Percentiles rank a stretch among this genome's conserved stretches.
Conservation (phyloP, 2,888 invertebrate genomes). For the Nebria salina region DNA sequence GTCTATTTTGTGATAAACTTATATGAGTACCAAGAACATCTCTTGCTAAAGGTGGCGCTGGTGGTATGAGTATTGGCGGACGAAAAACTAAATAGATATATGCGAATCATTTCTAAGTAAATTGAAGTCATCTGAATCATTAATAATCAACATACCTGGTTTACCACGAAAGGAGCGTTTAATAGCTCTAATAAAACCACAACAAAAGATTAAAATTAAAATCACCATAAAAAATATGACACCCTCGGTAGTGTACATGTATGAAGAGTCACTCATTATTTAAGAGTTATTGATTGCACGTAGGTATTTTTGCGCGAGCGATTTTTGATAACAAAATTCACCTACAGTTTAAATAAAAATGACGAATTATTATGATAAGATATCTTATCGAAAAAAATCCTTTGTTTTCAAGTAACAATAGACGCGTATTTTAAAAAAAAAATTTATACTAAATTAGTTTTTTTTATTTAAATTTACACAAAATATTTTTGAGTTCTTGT, state of each 20-base stretch:
- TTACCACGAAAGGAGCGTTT: background rate
- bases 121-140: background rate
- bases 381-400: slow-evolving; percentile 16
- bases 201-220: background rate
- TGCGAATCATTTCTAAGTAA: background rate
- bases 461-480: background rate
- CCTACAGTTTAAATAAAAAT: background rate
- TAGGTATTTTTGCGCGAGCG: no score
- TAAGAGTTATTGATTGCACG: background rate
- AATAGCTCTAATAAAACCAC: background rate
- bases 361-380: slow-evolving; percentile 4
- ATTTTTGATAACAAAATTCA: background rate
- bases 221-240: background rate
- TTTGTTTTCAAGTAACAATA: background rate
- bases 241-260: background rate
- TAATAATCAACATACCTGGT: background rate
- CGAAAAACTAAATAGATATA: background rate
- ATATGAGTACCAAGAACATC: slow-evolving; percentile 14
- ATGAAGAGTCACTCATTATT: background rate
- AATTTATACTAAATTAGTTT: background rate
- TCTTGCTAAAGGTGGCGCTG: background rate
- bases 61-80: background rate
- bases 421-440: background rate
- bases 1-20: background rate
- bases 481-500: background rate